phyloP scores from a whole-genome alignment of 2,797 vertebrate genomes.

The Sphenodon punctatus region DNA sequence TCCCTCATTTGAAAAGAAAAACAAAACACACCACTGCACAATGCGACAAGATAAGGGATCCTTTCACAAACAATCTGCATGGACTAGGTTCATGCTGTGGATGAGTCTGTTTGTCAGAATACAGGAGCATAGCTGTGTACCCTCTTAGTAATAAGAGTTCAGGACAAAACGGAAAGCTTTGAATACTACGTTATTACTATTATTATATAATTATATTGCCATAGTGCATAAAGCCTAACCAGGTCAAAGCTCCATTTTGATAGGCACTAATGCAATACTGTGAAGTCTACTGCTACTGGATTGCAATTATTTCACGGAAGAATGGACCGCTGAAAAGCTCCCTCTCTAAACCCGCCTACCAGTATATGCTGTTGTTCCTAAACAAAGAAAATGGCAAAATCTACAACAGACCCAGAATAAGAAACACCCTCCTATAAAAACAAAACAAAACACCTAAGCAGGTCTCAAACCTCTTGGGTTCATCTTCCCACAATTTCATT shows the following conservation, averaged over 20 bases:
- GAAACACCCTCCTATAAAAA: slow-evolving; percentile 20
- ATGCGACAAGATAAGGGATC: background rate
- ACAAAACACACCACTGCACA: too few relatives aligned
- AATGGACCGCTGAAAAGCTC: background rate
- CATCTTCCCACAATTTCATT: slow-evolving; percentile 32
- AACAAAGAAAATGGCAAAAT: background rate
- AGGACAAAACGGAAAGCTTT: background rate
- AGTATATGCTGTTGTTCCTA: background rate
- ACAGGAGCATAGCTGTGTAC: too few relatives aligned
- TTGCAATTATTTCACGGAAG: background rate
- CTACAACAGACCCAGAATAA: background rate
- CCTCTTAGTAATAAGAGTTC: too few relatives aligned
- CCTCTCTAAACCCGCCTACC: background rate
- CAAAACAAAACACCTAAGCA: background rate
- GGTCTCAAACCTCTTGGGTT: slow-evolving; percentile 38
- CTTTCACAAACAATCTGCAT: background rate
- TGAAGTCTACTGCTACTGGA: background rate
- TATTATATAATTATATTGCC: background rate
- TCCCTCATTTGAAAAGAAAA: too few relatives aligned
- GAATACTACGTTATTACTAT: background rate
- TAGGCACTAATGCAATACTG: background rate
- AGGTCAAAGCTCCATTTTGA: background rate
- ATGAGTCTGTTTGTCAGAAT: background rate
- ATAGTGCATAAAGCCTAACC: background rate
- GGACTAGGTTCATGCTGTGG: background rate